These are phyloP conservation scores for Sebastolobus altivelis DNA, from an alignment of 2,797 vertebrate species.

Conservation along the genomic window DNA sequence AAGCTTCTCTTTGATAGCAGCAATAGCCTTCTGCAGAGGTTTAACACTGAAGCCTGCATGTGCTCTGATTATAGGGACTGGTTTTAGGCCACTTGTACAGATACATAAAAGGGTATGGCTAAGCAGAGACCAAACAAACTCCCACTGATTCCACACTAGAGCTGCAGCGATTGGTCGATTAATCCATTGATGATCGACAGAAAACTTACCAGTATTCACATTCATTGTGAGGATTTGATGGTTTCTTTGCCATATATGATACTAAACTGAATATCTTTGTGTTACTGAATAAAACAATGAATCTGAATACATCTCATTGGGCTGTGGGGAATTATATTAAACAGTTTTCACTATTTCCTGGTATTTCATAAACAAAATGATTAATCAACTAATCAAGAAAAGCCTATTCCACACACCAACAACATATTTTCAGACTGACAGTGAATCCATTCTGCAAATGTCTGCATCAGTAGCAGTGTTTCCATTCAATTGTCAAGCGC, in stretches of 20 bases:
- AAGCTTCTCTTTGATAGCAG: slow-evolving; percentile 5
- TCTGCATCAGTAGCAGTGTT: background rate
- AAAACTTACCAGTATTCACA: background rate
- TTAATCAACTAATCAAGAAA: background rate
- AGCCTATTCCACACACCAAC: background rate
- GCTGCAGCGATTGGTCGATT: background rate
- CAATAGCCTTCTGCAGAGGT: background rate
- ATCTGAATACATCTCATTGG: background rate
- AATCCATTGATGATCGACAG: background rate
- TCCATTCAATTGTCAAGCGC: too few relatives aligned
- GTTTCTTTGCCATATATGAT: background rate
- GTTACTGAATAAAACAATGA: background rate
- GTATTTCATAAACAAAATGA: background rate
- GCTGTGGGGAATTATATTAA: background rate
- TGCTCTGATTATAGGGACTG: background rate
- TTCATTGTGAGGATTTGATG: background rate
- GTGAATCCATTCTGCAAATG: background rate
- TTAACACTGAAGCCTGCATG: background rate
- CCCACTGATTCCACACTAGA: background rate
- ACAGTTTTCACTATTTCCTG: background rate
- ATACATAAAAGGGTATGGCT: background rate
- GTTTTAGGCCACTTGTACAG: background rate
- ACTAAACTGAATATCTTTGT: background rate
- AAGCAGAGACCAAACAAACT: background rate
- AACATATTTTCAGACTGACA: background rate